These are phyloP conservation scores for Acanthosepion lycidas DNA, from an alignment of 2,888 invertebrate genomes.

Conservation along the genomic window DNA sequence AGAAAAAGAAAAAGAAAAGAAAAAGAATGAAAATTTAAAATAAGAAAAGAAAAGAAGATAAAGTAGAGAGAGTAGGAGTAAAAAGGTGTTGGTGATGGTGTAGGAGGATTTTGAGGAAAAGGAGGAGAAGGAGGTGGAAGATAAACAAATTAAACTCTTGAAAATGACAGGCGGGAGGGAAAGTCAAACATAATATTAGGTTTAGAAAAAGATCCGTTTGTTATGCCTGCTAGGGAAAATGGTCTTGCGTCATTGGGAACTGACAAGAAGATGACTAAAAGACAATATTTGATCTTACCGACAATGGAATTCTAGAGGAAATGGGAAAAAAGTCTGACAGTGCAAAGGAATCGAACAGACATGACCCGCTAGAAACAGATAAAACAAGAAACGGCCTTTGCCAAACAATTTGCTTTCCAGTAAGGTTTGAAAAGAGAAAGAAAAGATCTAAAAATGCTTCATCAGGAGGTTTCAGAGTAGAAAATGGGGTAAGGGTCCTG, in stretches of 20 bases:
- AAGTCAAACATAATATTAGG: too few species aligned
- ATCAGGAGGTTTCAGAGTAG: neutral
- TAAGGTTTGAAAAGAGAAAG: neutral
- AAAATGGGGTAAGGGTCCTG: neutral
- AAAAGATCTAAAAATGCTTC: neutral
- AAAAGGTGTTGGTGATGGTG: neutral
- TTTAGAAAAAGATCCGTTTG: neutral
- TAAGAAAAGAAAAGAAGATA: neutral
- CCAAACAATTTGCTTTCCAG: neutral
- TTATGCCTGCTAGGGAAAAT: too few species aligned
- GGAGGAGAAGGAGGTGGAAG: neutral
- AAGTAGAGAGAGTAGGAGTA: neutral
- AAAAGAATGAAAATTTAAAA: too few species aligned
- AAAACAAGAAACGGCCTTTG: neutral
- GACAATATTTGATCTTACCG: constrained; percentile 33
- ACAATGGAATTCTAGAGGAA: neutral
- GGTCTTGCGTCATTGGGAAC: neutral
- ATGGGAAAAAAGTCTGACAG: neutral
- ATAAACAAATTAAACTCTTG: neutral
- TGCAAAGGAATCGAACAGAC: neutral
- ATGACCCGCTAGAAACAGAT: neutral
- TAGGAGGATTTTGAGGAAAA: neutral
- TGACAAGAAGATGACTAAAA: neutral
- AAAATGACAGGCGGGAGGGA: neutral
- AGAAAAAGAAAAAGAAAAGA: too few species aligned